A percentile compares a stretch with the other conserved stretches of the same genome.
These are phyloP conservation scores for Leuciscus waleckii DNA, from an alignment of 2,797 vertebrate genomes.

Conservation along the genomic window DNA sequence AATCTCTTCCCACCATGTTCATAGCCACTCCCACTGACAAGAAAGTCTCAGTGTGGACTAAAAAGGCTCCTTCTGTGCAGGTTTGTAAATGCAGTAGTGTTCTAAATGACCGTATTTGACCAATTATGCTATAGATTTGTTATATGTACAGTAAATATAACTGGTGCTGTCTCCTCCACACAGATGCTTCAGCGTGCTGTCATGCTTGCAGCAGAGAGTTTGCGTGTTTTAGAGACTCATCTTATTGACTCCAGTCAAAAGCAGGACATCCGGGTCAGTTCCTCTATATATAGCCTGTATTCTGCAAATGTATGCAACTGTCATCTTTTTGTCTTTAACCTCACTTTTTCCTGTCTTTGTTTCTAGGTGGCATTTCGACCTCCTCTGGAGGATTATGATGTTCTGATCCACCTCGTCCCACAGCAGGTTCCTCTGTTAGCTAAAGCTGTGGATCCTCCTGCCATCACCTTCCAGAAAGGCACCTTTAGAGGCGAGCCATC, in stretches of 20 bases:
- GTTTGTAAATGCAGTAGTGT: constrained; percentile 70
- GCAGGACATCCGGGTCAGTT: constrained; percentile 88
- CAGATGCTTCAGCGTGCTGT: constrained; percentile 91
- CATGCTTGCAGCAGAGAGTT: constrained; percentile 85
- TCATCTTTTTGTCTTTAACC: neutral
- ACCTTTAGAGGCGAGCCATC: constrained; percentile 47
- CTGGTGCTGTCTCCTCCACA: neutral
- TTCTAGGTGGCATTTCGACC: constrained; percentile 89
- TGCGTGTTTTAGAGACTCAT: constrained; percentile 85
- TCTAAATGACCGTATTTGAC: neutral
- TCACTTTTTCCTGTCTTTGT: constrained; percentile 39
- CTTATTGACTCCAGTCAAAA: constrained; percentile 79
- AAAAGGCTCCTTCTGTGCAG: constrained; percentile 84
- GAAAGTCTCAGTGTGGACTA: constrained; percentile 90
- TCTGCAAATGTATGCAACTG: neutral
- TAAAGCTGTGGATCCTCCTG: constrained; percentile 83
- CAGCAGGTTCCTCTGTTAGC: constrained; percentile 87
- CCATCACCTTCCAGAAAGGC: constrained; percentile 79
- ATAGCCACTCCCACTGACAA: constrained; percentile 90
- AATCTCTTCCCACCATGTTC: constrained; percentile 89
- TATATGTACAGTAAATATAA: neutral
- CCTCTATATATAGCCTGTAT: neutral
- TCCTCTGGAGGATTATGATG: constrained; percentile 89
- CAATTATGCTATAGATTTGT: neutral
- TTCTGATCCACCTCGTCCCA: constrained; percentile 87